Evolutionary conservation across 2,888 invertebrate species (phyloP).

Genomic region (Apamea sordens): DNA sequence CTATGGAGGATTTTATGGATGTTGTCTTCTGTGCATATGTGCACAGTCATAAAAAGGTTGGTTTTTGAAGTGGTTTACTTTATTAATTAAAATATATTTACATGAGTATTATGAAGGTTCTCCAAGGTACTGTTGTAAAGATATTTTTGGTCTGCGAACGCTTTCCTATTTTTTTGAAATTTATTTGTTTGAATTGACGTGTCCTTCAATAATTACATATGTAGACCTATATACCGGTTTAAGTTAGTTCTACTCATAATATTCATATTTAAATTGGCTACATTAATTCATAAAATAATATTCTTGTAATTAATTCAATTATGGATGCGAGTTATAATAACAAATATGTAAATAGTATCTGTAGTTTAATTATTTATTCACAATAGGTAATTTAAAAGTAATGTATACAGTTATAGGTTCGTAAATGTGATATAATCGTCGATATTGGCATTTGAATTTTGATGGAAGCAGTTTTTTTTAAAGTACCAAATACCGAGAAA

Average conservation of each 20-base stretch:
- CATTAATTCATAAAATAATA: neutral
- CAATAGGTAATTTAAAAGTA: conserved; percentile 3
- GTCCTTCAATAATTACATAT: too few relatives aligned
- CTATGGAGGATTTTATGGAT: conserved; percentile 86
- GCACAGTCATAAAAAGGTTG: conserved; percentile 78
- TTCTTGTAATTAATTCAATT: neutral
- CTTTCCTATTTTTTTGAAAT: too few relatives aligned
- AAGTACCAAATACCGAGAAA: neutral
- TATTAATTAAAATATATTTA: neutral
- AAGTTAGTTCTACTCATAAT: neutral
- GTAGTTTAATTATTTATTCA: neutral
- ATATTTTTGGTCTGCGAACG: neutral
- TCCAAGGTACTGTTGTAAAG: neutral
- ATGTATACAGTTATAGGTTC: neutral
- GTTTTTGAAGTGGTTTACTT: conserved; percentile 41
- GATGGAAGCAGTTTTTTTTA: neutral
- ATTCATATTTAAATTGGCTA: neutral
- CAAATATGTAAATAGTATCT: neutral
- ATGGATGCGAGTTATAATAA: neutral
- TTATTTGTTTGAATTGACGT: neutral
- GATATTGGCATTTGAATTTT: neutral
- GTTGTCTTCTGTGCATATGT: conserved; percentile 85
- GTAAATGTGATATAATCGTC: conserved; percentile 15
- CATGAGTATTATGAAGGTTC: neutral
- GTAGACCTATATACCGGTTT: neutral